Evolutionary conservation across 2,113 vertebrate genomes (phyloP).

Genomic region (Ornithorhynchus anatinus): DNA sequence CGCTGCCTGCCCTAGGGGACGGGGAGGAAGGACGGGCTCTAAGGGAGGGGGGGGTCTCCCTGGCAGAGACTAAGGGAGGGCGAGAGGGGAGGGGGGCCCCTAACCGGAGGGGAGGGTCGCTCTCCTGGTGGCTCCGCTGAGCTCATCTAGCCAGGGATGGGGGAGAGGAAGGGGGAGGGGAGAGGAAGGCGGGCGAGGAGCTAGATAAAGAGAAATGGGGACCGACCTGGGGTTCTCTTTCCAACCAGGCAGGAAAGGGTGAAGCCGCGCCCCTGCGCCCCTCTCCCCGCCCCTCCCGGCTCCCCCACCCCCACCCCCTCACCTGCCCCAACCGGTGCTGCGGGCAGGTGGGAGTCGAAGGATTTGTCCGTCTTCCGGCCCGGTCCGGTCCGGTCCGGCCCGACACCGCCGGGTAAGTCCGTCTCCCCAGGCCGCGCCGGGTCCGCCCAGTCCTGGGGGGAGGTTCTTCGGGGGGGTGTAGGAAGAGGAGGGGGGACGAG

Average conservation of each 20-base stretch:
- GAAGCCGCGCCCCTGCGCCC: neutral
- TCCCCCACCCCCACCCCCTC: too few species aligned
- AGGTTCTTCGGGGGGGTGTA: too few species aligned
- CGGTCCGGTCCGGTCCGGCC: neutral
- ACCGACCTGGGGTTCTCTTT: neutral
- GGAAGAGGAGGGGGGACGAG: too few species aligned
- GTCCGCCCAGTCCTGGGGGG: too few species aligned
- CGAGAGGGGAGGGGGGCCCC: neutral
- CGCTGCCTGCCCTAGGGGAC: neutral
- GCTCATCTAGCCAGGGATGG: too few species aligned
- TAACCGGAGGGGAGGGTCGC: neutral
- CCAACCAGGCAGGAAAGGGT: constrained; percentile 2
- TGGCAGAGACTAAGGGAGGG: neutral
- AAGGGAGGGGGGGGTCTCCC: fast-evolving
- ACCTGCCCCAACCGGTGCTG: neutral
- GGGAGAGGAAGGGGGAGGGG: neutral
- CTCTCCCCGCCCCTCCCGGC: neutral
- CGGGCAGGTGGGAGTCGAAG: neutral
- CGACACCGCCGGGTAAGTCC: constrained; percentile 6
- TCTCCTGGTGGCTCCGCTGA: neutral
- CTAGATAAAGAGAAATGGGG: constrained; percentile 46
- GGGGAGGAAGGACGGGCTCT: neutral
- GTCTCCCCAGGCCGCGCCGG: too few species aligned
- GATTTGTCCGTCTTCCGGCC: neutral
- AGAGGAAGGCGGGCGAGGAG: neutral